Base-by-base conservation (phyloP, 2,113 vertebrate genomes). In the Hyperopisus bebe region DNA sequence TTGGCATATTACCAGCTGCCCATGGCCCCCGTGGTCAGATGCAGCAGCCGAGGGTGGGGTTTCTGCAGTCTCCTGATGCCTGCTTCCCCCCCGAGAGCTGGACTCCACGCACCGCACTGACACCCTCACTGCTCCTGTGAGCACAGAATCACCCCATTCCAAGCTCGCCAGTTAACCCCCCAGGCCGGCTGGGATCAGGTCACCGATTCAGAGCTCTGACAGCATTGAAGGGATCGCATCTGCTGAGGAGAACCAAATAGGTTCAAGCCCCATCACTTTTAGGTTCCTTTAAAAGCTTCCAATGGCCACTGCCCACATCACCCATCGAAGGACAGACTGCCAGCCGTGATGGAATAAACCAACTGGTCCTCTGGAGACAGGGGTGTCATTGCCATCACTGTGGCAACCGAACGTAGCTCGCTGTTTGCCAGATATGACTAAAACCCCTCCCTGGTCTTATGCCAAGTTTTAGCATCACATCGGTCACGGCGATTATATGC, bases 401-500 rank as follows among this genome's bases (percentile, higher is more conserved):
- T 88, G 90, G 92, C 92, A 92, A 92, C 88, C 91, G 89, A 90
- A 90, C 87, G 92, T 95, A 94, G 95, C 95, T 94, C 94, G 95
- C 95, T 92, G 94, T 94, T 95, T 95, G 94, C 94, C 96, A 94
- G 94, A 93, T 93, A 92, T 94, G 94, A 95, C 94, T 94, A 91
- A 94, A 95, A 95, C 91, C 91, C 90, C 93, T 93, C 95, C 95
- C 94, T 92, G 93, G 53, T 93, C 95, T 94, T 95, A 94, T 94
- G 95, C 95, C 93, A 95, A 93, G 90, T 90, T 92, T 94, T 93
- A 95, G 96, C 95, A 96, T 95, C 93, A 94, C 95, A 95, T 95
- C 94, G 94, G 95, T 96, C 96, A 95, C 94, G 94, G 92, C 93
- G 91, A 95, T 95, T 95, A 95, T 95, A 96, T 96, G 95, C 94